Base-by-base conservation (phyloP, 2,113 vertebrate species). In the Pollachius pollachius region DNA sequence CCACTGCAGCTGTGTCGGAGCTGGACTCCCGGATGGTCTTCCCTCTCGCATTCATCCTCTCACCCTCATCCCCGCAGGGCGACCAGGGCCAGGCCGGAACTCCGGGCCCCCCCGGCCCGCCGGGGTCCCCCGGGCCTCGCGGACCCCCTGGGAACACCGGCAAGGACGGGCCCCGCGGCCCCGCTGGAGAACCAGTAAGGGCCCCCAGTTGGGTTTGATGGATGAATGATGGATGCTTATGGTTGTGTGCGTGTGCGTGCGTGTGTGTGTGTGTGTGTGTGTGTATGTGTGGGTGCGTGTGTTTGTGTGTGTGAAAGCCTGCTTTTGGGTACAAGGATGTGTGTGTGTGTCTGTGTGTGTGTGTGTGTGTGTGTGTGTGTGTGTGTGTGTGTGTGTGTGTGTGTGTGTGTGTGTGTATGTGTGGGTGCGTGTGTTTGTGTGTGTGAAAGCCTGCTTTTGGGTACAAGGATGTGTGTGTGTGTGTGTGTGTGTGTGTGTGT, bases 101-200 rank as follows among this genome's bases (percentile, higher is more conserved):
- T 57, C 83, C 76, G 58, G 96, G 96, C 27, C 95, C 94, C 64
- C 95, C 96, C 0, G 96, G 96, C n/a, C 95, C 90, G 0, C 95
- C 96, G 52, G 96, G 96, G 57, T 91, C 92, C 8, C 95, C 95
- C 2, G 96, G 96, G 16, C 93, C 94, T 68, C 89, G 95, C 65
- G 96, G 96, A 16, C 95, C 96, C 74, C 96, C 95, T 77, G 96
- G 96, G 3, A 95, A 97, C 89, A 97, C 94, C 0, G 96, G 96
- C 71, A 98, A 95, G 79, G 96, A 98, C 41, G 96, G 96, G 19
- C 95, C 96, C 67, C 91, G 90, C 71, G 96, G 96, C 76, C 89
- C 90, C 65, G 71, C 91, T 72, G 96, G 96, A 85, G 91, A 92
- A 41, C 81, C 65, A 74, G 96, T 98, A 94, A 94, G 95, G 82